Base-by-base conservation (phyloP, 2,888 invertebrate species). In the Xylophagus ater region DNA sequence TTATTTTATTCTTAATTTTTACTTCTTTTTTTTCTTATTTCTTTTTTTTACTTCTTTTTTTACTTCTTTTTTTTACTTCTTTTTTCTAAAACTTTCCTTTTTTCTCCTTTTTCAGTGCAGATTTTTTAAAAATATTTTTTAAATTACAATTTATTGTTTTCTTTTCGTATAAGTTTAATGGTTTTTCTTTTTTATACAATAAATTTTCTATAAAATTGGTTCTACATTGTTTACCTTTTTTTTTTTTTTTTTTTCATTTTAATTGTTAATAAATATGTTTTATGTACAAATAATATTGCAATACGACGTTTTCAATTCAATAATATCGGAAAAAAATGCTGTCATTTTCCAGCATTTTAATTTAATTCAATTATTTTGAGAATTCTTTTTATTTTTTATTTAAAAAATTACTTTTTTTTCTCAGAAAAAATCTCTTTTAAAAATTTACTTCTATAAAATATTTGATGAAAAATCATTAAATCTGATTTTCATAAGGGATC, bases 151-250 rank as follows among this genome's bases (percentile, higher is more conserved):
- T 40, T 38, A 33, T 32, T 43, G 46, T 46, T 47, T 46, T 43
- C 36, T 45, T 45, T 40, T 40, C 44, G 34, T 41, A 46, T 45
- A 40, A 46, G 33, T 44, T 41, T 29, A 44, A 41, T 34, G 14
- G 30, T 35, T 28, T 40, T 45, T 44, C 49, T 45, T 52, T 50
- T 49, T 49, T 46, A 34, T 42, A 26, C 39, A 34, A 31, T 40
- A 36, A 34, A 37, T 44, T 40, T 38, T 49, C 48, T 50, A 47
- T 45, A 54, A 54, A 54, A 54, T 52, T 55, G 56, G 56, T 57
- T 55, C 54, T 52, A 50, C 56, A 34, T 42, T 46, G 30, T 44
- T 47, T 45, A 40, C 40, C 39, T 42, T 21, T 32, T 15, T 41
- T 41, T 41, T 10, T 38, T 24, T 39, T 29, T 41, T 28, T 40